These are phyloP conservation scores for Phoenicopterus ruber DNA, from an alignment of 2,113 vertebrate genomes.

Conservation along the genomic window DNA sequence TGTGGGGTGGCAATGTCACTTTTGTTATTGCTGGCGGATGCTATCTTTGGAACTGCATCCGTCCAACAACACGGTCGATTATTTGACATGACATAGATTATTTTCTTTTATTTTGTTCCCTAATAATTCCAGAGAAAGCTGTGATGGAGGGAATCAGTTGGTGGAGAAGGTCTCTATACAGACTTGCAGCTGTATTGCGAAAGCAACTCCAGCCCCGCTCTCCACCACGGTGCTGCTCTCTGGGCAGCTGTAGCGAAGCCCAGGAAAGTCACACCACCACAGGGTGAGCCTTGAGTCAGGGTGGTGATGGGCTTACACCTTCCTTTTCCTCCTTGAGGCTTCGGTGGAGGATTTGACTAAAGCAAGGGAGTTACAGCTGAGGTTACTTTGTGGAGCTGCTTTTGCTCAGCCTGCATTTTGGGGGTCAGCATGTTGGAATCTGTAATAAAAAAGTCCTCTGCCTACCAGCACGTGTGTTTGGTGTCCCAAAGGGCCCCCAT, in stretches of 20 bases:
- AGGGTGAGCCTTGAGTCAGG: fast-evolving
- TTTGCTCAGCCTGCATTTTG: neutral
- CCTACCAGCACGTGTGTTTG: fast-evolving
- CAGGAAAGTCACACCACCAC: neutral
- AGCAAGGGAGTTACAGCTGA: neutral
- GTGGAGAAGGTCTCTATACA: neutral
- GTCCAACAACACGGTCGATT: neutral
- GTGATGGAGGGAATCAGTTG: neutral
- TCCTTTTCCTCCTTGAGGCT: neutral
- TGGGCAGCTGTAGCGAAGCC: neutral
- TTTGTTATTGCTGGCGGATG: neutral
- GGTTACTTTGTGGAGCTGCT: neutral
- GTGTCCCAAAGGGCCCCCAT: neutral
- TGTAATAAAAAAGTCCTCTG: neutral
- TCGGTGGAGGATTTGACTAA: neutral
- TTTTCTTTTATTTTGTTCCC: constrained; percentile 27
- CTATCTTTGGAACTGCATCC: neutral
- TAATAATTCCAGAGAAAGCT: constrained; percentile 28
- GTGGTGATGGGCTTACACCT: neutral
- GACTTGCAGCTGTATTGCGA: neutral
- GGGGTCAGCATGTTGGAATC: neutral
- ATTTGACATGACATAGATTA: neutral
- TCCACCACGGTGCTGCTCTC: neutral
- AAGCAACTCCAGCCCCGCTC: neutral
- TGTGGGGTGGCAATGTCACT: neutral